These are phyloP conservation scores for Anolis sagrei DNA, from an alignment of 2,113 vertebrate genomes.

Conservation along the genomic window DNA sequence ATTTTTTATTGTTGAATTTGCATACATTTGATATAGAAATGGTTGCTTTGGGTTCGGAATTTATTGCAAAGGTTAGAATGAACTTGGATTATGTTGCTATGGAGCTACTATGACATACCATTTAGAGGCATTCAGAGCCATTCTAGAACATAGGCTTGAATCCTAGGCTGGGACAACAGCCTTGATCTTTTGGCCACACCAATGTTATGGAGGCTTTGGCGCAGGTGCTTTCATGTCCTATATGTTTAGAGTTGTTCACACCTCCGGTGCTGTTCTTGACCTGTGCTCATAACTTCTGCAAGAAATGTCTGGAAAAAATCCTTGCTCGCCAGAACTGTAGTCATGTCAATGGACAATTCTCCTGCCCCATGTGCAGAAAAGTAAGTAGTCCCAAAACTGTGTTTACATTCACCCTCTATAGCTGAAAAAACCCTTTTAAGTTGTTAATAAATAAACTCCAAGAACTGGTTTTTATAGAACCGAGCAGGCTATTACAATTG, in stretches of 20 bases:
- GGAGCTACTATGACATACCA: background rate
- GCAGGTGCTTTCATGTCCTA: slow-evolving; percentile 10
- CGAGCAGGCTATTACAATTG: background rate
- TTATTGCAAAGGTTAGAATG: background rate
- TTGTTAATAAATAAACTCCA: background rate
- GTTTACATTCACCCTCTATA: background rate
- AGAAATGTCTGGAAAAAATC: slow-evolving; percentile 56
- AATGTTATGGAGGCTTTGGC: slow-evolving; percentile 34
- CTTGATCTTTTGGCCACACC: background rate
- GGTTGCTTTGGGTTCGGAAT: background rate
- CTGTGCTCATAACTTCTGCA: slow-evolving; percentile 62
- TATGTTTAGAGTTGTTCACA: slow-evolving; percentile 50
- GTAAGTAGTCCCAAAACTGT: slow-evolving; percentile 30
- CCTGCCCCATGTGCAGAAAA: slow-evolving; percentile 56
- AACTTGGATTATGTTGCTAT: slow-evolving; percentile 16
- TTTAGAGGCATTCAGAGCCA: background rate
- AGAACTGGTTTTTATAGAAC: background rate
- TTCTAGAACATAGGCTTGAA: slow-evolving; percentile 29
- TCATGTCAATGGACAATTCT: background rate
- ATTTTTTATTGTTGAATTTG: background rate
- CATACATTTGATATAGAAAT: background rate
- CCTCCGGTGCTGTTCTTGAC: slow-evolving; percentile 47
- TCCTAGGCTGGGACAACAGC: background rate
- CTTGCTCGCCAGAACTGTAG: slow-evolving; percentile 36
- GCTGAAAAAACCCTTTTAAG: background rate